Base-by-base conservation (phyloP, 2,888 invertebrate genomes). In the Ophion slaviceki region DNA sequence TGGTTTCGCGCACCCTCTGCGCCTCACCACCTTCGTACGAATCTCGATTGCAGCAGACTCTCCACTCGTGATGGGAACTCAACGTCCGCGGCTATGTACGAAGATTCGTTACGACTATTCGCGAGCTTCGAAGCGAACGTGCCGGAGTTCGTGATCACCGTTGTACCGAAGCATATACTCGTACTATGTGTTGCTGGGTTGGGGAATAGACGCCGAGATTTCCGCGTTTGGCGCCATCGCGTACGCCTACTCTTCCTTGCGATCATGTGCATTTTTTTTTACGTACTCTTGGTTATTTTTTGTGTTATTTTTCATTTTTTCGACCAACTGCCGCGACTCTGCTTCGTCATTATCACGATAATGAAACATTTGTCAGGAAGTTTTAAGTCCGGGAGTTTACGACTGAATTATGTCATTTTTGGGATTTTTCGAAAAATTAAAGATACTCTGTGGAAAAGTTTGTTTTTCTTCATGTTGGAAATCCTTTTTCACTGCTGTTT, bases 171-270 rank as follows among this genome's bases (percentile, higher is more conserved):
- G 76, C 72, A 76, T 36, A 72, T 28, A 64, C 28, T 57, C 66
- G 59, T 53, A 66, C 64, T 72, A 47, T 57, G 66, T 59, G 72
- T 40, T 40, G 40, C 8, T 40, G 6, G 40, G 40, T 40, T 40
- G 40, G 40, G 8, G n/a, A 81, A 74, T 40, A 72, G 77, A 85
- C 81, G 77, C 74, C 74, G 77, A 85, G 78, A 85, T 85, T 85
- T 85, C 85, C 84, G 84, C 77, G 72, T 85, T 81, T 40, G 84
- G 77, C 84, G 81, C 84, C 84, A 64, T 81, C 76, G 32, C 72
- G 72, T 74, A 68, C 57, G 70, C 40, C 20, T 17, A 36, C 53
- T 76, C 47, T 32, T 45, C 67, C 24, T 62, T 59, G 53, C 53
- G 70, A 71, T 59, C 14, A 40, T 17, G 32, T 32, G 40, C 17